phyloP scores from a whole-genome alignment of 2,797 vertebrate genomes.

The Megalops cyprinoides region DNA sequence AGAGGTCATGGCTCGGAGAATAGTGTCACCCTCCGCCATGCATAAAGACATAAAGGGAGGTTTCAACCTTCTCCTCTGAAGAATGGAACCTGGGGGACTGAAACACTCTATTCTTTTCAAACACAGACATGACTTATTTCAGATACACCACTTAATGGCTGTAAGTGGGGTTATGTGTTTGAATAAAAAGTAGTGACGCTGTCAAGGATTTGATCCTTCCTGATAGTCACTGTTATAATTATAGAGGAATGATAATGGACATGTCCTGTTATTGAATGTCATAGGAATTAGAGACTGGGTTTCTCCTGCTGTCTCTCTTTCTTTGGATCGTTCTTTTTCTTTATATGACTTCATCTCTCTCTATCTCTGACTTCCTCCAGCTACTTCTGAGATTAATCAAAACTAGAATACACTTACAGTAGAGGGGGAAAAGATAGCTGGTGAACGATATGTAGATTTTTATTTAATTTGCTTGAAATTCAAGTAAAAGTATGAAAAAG shows the following conservation, averaged over 20 bases:
- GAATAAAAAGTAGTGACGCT: conserved; percentile 3
- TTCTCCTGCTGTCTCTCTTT: background rate
- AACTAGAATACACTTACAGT: background rate
- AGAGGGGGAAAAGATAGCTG: background rate
- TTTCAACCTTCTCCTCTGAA: background rate
- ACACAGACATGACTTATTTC: background rate
- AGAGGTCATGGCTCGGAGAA: background rate
- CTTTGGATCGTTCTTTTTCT: background rate
- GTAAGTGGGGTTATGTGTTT: background rate
- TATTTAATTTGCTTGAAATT: background rate
- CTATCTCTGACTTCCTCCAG: background rate
- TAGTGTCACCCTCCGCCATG: background rate
- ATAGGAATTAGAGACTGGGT: background rate
- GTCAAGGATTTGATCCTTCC: conserved; percentile 8
- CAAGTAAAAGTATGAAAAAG: background rate
- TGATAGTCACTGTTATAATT: conserved; percentile 15
- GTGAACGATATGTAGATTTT: background rate
- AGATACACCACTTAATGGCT: conserved; percentile 1
- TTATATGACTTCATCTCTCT: background rate
- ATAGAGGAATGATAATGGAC: conserved; percentile 5
- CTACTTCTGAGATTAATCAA: background rate
- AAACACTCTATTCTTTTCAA: background rate
- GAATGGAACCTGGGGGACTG: background rate
- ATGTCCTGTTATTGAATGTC: conserved; percentile 23
- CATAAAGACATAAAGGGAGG: conserved; percentile 18